These are phyloP conservation scores for Trematomus loennbergii DNA, from an alignment of 2,113 vertebrate genomes.

Conservation along the genomic window DNA sequence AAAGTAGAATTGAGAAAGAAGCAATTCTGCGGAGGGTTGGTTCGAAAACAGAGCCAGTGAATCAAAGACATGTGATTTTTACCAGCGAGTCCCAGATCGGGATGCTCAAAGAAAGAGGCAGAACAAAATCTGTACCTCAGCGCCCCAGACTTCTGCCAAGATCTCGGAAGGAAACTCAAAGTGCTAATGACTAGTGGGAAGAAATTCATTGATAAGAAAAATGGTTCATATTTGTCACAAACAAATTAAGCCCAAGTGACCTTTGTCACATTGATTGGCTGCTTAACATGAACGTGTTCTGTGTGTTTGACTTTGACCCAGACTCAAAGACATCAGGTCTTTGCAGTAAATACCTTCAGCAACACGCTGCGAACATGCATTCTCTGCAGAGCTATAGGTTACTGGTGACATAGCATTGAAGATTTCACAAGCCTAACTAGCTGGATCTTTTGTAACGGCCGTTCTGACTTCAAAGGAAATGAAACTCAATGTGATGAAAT, in stretches of 20 bases:
- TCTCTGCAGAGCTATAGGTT: constrained; percentile 82
- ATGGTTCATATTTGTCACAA: constrained; percentile 87
- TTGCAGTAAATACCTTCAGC: constrained; percentile 78
- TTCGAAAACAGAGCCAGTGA: constrained; percentile 83
- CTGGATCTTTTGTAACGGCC: constrained; percentile 91
- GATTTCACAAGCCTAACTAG: constrained; percentile 83
- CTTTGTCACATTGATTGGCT: constrained; percentile 82
- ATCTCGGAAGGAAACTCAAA: constrained; percentile 84
- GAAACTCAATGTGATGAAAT: constrained; percentile 84
- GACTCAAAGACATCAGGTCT: constrained; percentile 85
- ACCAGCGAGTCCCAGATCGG: constrained; percentile 64
- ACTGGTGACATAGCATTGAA: constrained; percentile 57
- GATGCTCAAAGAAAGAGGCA: constrained; percentile 81
- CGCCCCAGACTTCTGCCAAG: constrained; percentile 53
- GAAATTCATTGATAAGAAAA: constrained; percentile 84
- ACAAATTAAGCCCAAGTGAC: constrained; percentile 79
- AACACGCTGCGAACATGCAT: constrained; percentile 80
- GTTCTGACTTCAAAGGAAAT: constrained; percentile 81
- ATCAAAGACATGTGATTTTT: constrained; percentile 70
- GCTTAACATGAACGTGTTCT: constrained; percentile 85
- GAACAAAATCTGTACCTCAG: constrained; percentile 64
- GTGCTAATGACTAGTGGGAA: constrained; percentile 84
- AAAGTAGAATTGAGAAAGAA: constrained; percentile 80
- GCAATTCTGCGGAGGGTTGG: constrained; percentile 78
- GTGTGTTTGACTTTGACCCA: constrained; percentile 89